Conservation (phyloP, 2,888 invertebrate genomes). For the Gymnosoma rotundatum region DNA sequence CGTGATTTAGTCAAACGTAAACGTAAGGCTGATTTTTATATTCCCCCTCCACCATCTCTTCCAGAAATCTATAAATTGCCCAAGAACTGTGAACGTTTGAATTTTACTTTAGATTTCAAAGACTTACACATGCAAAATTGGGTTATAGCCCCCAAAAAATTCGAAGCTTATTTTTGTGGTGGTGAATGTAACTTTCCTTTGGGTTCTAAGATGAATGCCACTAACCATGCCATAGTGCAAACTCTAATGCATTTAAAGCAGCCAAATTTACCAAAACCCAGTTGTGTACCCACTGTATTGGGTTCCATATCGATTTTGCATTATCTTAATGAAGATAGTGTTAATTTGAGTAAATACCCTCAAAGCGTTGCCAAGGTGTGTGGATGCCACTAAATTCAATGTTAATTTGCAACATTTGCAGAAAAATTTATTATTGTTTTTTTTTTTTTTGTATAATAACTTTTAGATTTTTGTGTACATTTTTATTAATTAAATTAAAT, state of each 20-base stretch:
- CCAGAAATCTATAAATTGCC: constrained; percentile 77
- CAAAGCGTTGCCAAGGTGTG: constrained; percentile 98
- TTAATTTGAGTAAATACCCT: constrained; percentile 95
- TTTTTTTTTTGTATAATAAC: background rate
- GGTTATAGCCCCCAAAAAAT: constrained; percentile 97
- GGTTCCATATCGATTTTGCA: constrained; percentile 94
- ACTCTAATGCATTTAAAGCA: constrained; percentile 93
- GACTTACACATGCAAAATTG: constrained; percentile 95
- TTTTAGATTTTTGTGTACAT: background rate
- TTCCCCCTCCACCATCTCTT: constrained; percentile 63
- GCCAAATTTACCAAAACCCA: constrained; percentile 93
- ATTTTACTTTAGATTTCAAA: constrained; percentile 94
- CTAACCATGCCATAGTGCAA: constrained; percentile 97
- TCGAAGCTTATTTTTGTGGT: constrained; percentile 95
- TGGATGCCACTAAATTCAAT: constrained; percentile 90
- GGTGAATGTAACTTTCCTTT: constrained; percentile 97
- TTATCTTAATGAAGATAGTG: constrained; percentile 93
- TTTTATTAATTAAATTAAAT: background rate
- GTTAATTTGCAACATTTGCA: background rate
- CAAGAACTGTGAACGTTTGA: constrained; percentile 92
- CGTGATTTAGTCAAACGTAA: constrained; percentile 82
- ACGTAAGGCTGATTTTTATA: constrained; percentile 75
- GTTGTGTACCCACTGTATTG: constrained; percentile 95
- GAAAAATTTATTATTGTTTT: background rate
- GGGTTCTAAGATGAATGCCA: constrained; percentile 95